Conservation (phyloP, 2,113 vertebrate species). For the Ictalurus furcatus region DNA sequence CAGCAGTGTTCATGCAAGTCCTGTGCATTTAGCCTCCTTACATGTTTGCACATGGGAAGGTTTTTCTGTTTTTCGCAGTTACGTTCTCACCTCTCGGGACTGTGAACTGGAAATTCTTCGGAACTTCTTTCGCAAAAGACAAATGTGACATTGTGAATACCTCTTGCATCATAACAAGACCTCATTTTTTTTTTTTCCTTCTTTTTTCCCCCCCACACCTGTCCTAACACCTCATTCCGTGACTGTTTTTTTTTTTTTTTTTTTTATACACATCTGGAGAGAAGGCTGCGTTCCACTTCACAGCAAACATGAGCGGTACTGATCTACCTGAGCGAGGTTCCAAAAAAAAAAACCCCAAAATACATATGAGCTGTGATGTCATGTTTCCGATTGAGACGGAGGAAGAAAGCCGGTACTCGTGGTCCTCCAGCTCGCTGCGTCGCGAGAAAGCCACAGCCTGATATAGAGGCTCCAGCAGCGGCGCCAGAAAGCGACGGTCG, state of each 20-base stretch:
- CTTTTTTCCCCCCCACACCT: not conserved
- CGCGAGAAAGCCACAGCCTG: slow-evolving; percentile 32
- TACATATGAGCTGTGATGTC: slow-evolving; percentile 32
- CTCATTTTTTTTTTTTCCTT: slow-evolving; percentile 25
- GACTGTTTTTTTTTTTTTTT: not conserved
- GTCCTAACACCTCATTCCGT: slow-evolving; percentile 21
- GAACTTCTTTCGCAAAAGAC: not conserved
- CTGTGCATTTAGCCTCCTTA: not conserved
- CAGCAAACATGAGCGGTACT: not conserved
- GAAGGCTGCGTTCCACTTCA: not conserved
- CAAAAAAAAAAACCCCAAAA: not conserved
- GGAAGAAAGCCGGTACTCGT: not conserved
- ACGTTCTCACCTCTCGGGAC: not conserved
- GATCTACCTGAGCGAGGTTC: slow-evolving; percentile 26
- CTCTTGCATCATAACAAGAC: slow-evolving; percentile 49
- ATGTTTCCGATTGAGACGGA: slow-evolving; percentile 46
- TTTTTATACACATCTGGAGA: not conserved
- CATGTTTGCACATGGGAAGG: not conserved
- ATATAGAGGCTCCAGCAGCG: slow-evolving; percentile 36
- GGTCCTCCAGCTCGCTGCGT: slow-evolving; percentile 33
- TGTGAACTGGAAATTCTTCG: slow-evolving; percentile 3
- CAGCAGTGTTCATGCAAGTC: not conserved
- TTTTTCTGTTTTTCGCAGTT: not conserved
- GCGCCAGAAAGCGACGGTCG: slow-evolving; percentile 19
- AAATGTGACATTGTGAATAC: slow-evolving; percentile 36